These are phyloP conservation scores for Chascanopsetta lugubris DNA, from an alignment of 2,113 vertebrate genomes.

Conservation along the genomic window DNA sequence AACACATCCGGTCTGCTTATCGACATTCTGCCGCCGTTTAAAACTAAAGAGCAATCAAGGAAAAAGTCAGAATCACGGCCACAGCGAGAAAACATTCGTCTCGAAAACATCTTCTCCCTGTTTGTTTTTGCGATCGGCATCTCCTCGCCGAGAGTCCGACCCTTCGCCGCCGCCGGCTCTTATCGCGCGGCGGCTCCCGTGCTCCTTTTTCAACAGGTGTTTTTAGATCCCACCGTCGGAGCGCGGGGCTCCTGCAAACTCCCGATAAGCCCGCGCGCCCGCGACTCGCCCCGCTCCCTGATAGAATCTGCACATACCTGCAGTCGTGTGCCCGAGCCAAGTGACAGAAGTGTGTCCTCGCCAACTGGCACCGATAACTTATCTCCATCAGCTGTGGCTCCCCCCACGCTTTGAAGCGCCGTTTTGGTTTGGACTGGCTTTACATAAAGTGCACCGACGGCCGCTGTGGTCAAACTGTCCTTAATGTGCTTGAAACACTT, in stretches of 20 bases:
- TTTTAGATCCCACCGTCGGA: constrained; percentile 43
- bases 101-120: neutral
- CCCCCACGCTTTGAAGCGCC: constrained; percentile 58
- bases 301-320: constrained; percentile 72
- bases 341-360: constrained; percentile 62
- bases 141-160: constrained; percentile 1
- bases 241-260: constrained; percentile 55
- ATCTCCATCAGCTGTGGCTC: constrained; percentile 58
- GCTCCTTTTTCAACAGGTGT: constrained; percentile 67
- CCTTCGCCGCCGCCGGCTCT: constrained; percentile 26
- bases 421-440: constrained; percentile 58
- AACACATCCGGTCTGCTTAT: constrained; percentile 37
- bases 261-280: constrained; percentile 66
- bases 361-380: constrained; percentile 44
- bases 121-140: constrained; percentile 19
- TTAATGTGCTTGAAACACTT: constrained; percentile 39
- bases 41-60: constrained; percentile 22
- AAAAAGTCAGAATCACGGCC: neutral
- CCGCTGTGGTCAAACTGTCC: constrained; percentile 28
- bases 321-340: constrained; percentile 59
- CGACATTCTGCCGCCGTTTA: constrained; percentile 33
- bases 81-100: constrained; percentile 16
- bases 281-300: constrained; percentile 14
- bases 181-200: constrained; percentile 50
- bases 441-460: constrained; percentile 34